Evolutionary conservation across 1,140 invertebrate genomes (phyloP).

Genomic region (Galleria mellonella): DNA sequence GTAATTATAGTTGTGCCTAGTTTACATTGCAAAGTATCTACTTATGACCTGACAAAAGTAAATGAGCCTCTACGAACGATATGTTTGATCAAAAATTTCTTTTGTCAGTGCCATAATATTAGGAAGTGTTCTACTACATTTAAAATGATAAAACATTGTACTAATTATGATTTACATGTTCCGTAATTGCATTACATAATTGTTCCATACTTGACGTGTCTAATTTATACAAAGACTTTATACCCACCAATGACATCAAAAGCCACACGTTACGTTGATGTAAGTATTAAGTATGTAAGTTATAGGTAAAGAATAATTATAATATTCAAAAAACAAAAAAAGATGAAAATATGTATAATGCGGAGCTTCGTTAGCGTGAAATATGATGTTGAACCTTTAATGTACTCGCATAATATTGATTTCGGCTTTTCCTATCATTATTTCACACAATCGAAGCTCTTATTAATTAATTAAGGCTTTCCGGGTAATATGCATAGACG

Average conservation of each 20-base stretch:
- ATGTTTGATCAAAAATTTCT: constrained; percentile 8
- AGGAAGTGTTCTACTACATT: not conserved
- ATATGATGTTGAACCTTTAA: constrained; percentile 18
- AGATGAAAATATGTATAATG: constrained; percentile 45
- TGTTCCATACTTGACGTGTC: constrained; percentile 32
- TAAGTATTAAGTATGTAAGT: constrained; percentile 71
- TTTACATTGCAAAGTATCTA: not conserved
- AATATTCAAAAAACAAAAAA: constrained; percentile 38
- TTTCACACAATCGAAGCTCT: constrained; percentile 55
- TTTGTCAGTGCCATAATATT: constrained; percentile 39
- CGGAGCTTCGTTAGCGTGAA: constrained; percentile 57
- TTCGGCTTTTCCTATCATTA: constrained; percentile 28
- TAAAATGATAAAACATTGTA: constrained; percentile 3
- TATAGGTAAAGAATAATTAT: constrained; percentile 56
- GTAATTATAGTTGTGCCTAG: constrained; percentile 3
- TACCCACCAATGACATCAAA: constrained; percentile 65
- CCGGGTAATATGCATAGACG: constrained; percentile 48
- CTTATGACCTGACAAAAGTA: constrained; percentile 22
- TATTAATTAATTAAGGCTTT: constrained; percentile 60
- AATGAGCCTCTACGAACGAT: constrained; percentile 2
- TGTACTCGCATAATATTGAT: not conserved
- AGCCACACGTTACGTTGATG: constrained; percentile 65
- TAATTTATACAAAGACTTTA: constrained; percentile 51
- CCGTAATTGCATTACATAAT: constrained; percentile 34
- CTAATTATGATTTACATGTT: constrained; percentile 22